Conservation (phyloP, 2,797 vertebrate species). For the Amblyraja radiata region DNA sequence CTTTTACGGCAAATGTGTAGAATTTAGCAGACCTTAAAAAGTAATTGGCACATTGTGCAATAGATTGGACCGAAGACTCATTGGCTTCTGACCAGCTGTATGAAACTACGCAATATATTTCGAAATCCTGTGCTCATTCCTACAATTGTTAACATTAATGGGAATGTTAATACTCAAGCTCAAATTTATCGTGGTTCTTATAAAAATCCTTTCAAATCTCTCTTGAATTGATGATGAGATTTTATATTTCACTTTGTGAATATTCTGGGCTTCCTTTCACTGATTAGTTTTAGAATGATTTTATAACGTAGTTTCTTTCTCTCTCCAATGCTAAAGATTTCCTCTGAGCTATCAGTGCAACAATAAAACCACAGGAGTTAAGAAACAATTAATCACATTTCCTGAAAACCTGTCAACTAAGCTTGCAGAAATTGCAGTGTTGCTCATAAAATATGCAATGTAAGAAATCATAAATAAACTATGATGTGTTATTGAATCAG, state of each 20-base stretch:
- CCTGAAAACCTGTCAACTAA: background rate
- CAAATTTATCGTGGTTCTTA: background rate
- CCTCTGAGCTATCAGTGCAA: background rate
- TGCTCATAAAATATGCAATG: constrained; percentile 14
- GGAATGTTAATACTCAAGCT: background rate
- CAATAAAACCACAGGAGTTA: background rate
- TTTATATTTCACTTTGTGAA: background rate
- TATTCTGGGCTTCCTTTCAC: background rate
- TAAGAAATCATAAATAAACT: constrained; percentile 8
- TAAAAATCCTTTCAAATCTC: background rate
- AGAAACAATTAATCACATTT: background rate
- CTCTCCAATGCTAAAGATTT: background rate
- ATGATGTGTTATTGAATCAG: background rate
- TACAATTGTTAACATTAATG: background rate
- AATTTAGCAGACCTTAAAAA: background rate
- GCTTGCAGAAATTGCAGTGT: background rate
- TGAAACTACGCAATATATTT: too few relatives aligned
- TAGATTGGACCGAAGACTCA: background rate
- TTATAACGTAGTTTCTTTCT: background rate
- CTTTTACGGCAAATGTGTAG: background rate
- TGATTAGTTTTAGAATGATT: background rate
- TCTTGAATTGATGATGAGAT: background rate
- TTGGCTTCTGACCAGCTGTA: background rate
- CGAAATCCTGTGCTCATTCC: background rate
- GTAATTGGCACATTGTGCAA: background rate